Base-by-base conservation (phyloP, 2,797 vertebrate genomes). In the Alouatta caraya region DNA sequence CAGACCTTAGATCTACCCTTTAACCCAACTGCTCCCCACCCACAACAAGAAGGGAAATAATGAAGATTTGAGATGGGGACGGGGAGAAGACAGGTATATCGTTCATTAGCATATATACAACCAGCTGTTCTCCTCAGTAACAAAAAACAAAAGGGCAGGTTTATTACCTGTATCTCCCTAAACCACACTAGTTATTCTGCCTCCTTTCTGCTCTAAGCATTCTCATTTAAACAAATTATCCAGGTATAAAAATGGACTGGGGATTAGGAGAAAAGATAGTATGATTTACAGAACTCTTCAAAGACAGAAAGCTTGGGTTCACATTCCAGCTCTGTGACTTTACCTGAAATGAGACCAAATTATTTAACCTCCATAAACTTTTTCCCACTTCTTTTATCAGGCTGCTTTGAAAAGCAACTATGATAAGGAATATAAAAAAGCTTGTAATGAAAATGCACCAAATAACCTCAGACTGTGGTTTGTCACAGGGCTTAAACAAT, bases 171-270 rank as follows among this genome's bases (percentile, higher is more conserved):
- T 24, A 55, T 28, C 52, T 95, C 48, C 70, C 48, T 19, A 30
- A 72, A n/a, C 22, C 72, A 93, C 5, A 33, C 13, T 26, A 81
- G 19, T 17, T 11, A 88, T n/a, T 78, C 64, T 83, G 17, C 14
- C 28, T 44, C 33, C 50, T 86, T 59, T 67, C 67, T 61, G 57
- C 48, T 48, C 67, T 61, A 70, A 75, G 76, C 22, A 44, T 57
- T 96, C 70, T 90, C 57, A 90, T 78, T 85, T 75, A 85, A 92
- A 89, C 30, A 37, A 93, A 86, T 57, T 19, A 83, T 15, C 37
- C 75, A 85, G 88, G 55, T 70, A 81, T 33, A 81, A 92, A 72
- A 94, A 85, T 42, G 19, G 72, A 30, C 8, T 44, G 21, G 79
- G 55, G 22, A 5, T 26, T 64, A 28, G 17, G 12, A 44, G 24